phyloP scores from a whole-genome alignment of 2,113 vertebrate genomes.

The Proteles cristata region DNA sequence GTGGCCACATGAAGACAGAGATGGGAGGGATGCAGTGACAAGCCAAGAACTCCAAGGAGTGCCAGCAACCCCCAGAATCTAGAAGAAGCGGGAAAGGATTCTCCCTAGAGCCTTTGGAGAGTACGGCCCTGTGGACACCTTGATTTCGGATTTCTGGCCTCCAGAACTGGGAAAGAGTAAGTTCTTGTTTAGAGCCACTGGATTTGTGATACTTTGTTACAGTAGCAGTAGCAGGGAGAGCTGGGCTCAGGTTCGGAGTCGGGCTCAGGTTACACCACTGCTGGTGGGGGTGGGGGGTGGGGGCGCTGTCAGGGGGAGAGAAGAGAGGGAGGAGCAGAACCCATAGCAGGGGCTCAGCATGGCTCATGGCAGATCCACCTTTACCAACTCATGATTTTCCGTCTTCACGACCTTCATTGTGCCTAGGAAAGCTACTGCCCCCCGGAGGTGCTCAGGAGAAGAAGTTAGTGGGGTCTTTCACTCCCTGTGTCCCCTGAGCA shows the following conservation, averaged over 20 bases:
- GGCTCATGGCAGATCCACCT: neutral
- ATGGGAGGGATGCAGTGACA: fast-evolving
- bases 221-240: neutral
- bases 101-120: neutral
- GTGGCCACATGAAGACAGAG: neutral
- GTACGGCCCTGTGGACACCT: neutral
- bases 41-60: neutral
- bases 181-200: neutral
- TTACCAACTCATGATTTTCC: neutral
- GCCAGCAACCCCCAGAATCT: neutral
- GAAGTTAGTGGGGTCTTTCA: fast-evolving
- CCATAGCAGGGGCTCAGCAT: neutral
- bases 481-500: neutral
- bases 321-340: fast-evolving
- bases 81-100: neutral
- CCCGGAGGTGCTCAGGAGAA: neutral
- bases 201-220: neutral
- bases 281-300: no score
- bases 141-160: neutral
- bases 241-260: no score
- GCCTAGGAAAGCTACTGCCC: neutral
- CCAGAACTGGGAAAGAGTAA: neutral
- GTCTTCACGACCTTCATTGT: fast-evolving
- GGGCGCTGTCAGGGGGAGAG: fast-evolving
- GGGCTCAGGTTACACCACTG: neutral